Evolutionary conservation across 2,113 vertebrate species (phyloP).

Genomic region (Bubo blakistoni): DNA sequence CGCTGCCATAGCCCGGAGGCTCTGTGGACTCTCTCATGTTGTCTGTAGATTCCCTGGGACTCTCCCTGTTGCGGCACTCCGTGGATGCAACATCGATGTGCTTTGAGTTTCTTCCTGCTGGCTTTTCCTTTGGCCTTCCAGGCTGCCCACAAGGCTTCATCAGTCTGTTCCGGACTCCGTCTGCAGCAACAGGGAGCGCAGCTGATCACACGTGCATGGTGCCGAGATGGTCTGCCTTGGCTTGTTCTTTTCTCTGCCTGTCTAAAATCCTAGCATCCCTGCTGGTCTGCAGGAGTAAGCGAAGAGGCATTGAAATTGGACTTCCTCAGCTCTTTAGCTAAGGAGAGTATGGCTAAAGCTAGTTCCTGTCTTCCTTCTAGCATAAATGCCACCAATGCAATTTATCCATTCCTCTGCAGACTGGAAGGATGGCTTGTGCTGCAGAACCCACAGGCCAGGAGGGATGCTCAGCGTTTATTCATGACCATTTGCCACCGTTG

Average conservation of each 20-base stretch:
- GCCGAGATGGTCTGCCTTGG: not conserved
- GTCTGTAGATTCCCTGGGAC: not conserved
- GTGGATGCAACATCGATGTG: not conserved
- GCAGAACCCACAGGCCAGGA: not conserved
- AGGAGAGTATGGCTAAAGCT: not conserved
- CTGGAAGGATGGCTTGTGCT: not conserved
- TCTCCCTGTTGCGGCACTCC: too few species aligned
- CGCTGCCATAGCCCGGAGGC: rapidly evolving
- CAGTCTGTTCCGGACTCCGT: not conserved
- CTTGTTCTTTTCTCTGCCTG: not conserved
- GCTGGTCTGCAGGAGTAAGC: not conserved
- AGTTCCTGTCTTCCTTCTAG: not conserved
- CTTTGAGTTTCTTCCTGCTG: not conserved
- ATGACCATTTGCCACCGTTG: not conserved
- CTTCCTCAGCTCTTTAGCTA: not conserved
- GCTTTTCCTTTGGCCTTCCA: not conserved
- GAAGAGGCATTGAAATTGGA: not conserved
- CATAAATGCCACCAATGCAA: not conserved
- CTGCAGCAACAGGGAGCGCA: not conserved
- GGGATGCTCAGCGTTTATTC: not conserved
- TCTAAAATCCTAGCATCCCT: not conserved
- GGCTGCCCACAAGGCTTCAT: not conserved
- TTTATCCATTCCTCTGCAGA: not conserved
- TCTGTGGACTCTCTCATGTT: too few species aligned
- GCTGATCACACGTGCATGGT: rapidly evolving